Percentiles rank a stretch among this genome's conserved stretches.
Conservation (phyloP, 2,797 vertebrate genomes). For the Hipposideros larvatus region DNA sequence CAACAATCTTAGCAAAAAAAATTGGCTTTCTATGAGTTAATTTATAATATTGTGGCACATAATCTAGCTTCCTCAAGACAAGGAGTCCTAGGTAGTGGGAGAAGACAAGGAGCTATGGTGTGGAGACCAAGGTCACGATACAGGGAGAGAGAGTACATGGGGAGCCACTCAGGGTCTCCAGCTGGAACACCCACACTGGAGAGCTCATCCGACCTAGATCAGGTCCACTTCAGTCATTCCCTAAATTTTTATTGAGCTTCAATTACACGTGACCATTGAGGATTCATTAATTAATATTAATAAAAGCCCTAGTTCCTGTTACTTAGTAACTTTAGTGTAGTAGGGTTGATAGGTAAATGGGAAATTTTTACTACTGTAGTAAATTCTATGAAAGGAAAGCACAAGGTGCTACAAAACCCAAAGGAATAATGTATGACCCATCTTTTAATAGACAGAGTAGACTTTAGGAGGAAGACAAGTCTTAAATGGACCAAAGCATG, state of each 20-base stretch:
- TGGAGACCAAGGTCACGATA: neutral
- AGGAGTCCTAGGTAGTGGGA: neutral
- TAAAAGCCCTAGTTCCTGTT: neutral
- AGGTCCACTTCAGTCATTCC: neutral
- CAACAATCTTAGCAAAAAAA: neutral
- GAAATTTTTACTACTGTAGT: neutral
- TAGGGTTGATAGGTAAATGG: neutral
- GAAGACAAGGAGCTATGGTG: neutral
- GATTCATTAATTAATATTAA: slow-evolving; percentile 24
- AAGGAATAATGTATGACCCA: neutral
- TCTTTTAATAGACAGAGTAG: neutral
- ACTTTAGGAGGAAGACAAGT: neutral
- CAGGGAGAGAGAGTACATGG: neutral
- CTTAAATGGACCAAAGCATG: neutral
- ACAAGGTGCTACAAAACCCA: neutral
- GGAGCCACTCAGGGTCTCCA: neutral
- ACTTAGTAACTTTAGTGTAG: neutral
- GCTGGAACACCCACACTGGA: neutral
- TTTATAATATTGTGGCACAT: neutral
- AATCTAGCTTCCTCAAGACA: neutral
- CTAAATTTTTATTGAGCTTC: neutral
- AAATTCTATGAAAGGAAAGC: neutral
- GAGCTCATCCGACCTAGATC: neutral
- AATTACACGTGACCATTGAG: neutral
- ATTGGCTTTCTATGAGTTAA: neutral